A percentile compares a stretch with the other conserved stretches of the same genome.
phyloP scores from a whole-genome alignment of 2,888 invertebrate genomes.

The Ptychoptera contaminata region DNA sequence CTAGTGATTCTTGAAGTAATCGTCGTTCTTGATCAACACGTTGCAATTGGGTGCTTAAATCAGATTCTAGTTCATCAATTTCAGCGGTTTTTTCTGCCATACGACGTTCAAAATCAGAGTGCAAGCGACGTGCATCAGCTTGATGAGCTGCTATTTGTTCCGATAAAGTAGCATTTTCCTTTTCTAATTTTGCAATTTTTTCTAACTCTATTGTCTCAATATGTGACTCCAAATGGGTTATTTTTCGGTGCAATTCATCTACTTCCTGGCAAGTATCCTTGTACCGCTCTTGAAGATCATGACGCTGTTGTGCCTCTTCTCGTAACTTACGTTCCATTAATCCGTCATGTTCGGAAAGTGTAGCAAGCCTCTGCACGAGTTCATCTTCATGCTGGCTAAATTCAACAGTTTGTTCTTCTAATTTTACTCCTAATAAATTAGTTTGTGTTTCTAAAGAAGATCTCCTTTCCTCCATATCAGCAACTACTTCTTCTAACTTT shows the following conservation, averaged over 20 bases:
- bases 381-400: conserved; percentile 46
- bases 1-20: conserved; percentile 39
- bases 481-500: conserved; percentile 49
- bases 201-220: conserved; percentile 25
- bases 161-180: conserved; percentile 30
- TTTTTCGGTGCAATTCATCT: conserved; percentile 32
- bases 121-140: conserved; percentile 33
- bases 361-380: conserved; percentile 42
- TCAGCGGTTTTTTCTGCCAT: conserved; percentile 29
- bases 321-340: conserved; percentile 42
- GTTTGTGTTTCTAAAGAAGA: conserved; percentile 43
- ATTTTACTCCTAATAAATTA: conserved; percentile 41
- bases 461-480: conserved; percentile 42
- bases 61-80: conserved; percentile 35
- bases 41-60: conserved; percentile 31
- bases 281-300: conserved; percentile 35
- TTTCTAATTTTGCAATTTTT: conserved; percentile 29
- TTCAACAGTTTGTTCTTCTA: conserved; percentile 43
- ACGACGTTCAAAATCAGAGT: conserved; percentile 29
- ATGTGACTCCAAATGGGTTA: conserved; percentile 32
- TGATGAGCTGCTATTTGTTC: conserved; percentile 32
- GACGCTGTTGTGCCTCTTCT: conserved; percentile 37
- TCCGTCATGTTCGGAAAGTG: conserved; percentile 45
- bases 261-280: conserved; percentile 36
- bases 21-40: conserved; percentile 21